Conservation (phyloP, 2,113 vertebrate species). For the Paralichthys olivaceus region DNA sequence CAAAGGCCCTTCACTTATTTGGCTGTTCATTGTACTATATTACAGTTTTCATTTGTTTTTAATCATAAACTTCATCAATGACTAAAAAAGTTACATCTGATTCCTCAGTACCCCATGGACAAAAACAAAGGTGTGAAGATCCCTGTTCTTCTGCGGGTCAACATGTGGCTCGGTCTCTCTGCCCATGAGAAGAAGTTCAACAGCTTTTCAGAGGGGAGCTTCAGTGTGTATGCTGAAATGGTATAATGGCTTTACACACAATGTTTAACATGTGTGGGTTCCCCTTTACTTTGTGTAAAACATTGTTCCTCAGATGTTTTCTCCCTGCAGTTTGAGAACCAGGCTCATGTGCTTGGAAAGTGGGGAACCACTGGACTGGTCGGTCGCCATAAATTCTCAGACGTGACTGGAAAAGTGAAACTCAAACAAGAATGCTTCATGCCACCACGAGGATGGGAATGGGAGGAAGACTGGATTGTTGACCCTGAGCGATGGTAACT, state of each 20-base stretch:
- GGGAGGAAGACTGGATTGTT: constrained; percentile 93
- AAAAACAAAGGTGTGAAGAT: constrained; percentile 88
- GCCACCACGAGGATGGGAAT: constrained; percentile 94
- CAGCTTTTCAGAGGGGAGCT: constrained; percentile 89
- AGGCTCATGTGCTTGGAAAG: constrained; percentile 92
- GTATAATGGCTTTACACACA: constrained; percentile 39
- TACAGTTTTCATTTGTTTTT: neutral
- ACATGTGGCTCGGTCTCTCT: constrained; percentile 95
- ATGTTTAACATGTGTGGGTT: neutral
- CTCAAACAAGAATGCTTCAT: constrained; percentile 95
- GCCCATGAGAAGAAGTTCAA: constrained; percentile 93
- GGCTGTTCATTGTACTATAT: too few species aligned
- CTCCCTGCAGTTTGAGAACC: constrained; percentile 92
- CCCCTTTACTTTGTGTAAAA: neutral
- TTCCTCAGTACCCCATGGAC: constrained; percentile 92
- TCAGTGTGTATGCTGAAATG: constrained; percentile 96
- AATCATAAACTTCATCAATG: neutral
- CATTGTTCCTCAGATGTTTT: neutral
- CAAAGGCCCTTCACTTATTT: too few species aligned
- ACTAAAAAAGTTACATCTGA: neutral
- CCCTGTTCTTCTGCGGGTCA: constrained; percentile 89
- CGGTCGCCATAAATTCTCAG: constrained; percentile 94
- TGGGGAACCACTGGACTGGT: constrained; percentile 96
- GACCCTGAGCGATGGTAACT: constrained; percentile 91
- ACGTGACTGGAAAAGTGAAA: constrained; percentile 97